These are phyloP conservation scores for Biston stratarius DNA, from an alignment of 2,888 invertebrate species.

Conservation along the genomic window DNA sequence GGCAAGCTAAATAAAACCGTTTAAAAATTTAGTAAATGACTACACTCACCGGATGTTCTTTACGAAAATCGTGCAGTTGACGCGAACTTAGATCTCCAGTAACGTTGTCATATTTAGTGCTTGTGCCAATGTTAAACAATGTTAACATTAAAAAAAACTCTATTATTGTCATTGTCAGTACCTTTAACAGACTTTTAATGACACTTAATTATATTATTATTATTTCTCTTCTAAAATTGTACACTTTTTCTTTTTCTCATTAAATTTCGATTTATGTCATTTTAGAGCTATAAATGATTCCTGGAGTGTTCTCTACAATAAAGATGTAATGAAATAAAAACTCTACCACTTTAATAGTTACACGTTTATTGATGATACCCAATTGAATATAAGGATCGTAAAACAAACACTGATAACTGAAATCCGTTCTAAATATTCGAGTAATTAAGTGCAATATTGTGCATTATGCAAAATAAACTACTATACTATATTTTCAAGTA, in stretches of 20 bases:
- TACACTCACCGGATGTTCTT: conserved; percentile 68
- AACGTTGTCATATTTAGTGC: conserved; percentile 35
- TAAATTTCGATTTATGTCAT: no score
- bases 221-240: no score
- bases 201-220: no score
- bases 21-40: no score
- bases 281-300: no score
- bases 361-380: neutral
- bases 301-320: no score
- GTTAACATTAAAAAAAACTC: neutral
- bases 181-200: no score
- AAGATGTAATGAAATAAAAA: no score
- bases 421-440: neutral
- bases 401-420: neutral
- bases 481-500: neutral
- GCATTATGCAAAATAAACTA: neutral
- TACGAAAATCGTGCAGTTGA: conserved; percentile 42
- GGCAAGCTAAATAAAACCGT: no score
- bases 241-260: no score
- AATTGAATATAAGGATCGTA: neutral
- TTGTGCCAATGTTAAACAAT: neutral
- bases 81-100: conserved; percentile 61
- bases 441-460: neutral
- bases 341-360: no score
- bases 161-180: neutral